Evolutionary conservation across 2,797 vertebrate genomes (phyloP), one percentile per base, ranked within the genome.

Genomic region (Characodon lateralis): DNA sequence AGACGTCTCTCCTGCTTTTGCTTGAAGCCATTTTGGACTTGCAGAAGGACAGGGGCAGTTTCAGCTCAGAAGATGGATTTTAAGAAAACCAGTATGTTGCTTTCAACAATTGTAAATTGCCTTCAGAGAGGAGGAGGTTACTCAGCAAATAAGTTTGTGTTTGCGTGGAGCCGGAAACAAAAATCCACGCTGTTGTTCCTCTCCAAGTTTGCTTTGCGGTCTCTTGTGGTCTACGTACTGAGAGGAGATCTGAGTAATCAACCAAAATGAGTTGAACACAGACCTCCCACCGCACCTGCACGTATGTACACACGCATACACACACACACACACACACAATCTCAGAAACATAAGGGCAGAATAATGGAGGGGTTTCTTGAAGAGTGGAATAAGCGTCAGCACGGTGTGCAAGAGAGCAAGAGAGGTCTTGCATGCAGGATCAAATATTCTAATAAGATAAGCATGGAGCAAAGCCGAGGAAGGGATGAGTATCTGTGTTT

Each of bases 371-470:
- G 73, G 50, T 43, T 78, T 53, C 74, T 80, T 72, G 73, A 83
- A 58, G 78, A 85, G 88, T 43, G 72, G 73, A 72, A 84, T 48
- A 9, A 84, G 75, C 78, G 76, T 81, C 59, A 77, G 84, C 84
- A 83, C 16, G 35, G 73, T 65, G 73, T 41, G 77, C 46, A 55
- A 26, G 77, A 71, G 50, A 78, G 75, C 24, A 31, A 68, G 65
- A 50, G 72, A 83, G 82, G 81, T 76, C 74, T 82, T 13, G 75
- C 79, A 85, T 55, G 63, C 83, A 72, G 83, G 83, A 89, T 93
- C 72, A 93, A 91, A 90, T 93, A 93, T 92, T 93, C 85, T 92
- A 93, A 93, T 91, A 89, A 94, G 89, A 93, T 91, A 91, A 92
- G 90, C 84, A 81, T 50, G 81, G 89, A 90, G 87, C 85, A 71